These are phyloP conservation scores for Unio pictorum DNA, from an alignment of 2,888 invertebrate genomes.

Conservation along the genomic window DNA sequence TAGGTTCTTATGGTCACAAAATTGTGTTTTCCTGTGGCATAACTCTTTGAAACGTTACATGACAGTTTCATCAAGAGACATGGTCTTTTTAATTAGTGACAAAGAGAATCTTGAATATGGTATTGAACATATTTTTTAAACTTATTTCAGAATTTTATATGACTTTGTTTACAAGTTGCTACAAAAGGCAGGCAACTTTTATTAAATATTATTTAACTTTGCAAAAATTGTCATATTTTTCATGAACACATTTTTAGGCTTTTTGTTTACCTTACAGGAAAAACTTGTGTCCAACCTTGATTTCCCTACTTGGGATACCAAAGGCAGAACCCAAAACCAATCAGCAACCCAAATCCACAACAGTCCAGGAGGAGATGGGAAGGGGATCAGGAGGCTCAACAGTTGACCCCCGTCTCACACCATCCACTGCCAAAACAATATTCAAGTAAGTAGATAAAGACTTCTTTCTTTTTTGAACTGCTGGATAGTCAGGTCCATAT, in stretches of 20 bases:
- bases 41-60: no score
- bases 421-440: slow-evolving; percentile 89
- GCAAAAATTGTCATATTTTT: not conserved
- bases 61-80: no score
- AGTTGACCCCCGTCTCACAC: slow-evolving; percentile 84
- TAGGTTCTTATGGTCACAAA: no score
- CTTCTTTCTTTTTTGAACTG: not conserved
- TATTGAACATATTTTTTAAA: no score
- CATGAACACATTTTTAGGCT: not conserved
- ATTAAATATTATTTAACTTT: no score
- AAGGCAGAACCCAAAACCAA: slow-evolving; percentile 84
- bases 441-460: slow-evolving; percentile 78
- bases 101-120: no score
- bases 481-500: no score
- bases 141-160: no score
- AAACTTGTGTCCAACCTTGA: slow-evolving; percentile 90
- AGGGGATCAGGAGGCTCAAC: slow-evolving; percentile 81
- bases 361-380: slow-evolving; percentile 74
- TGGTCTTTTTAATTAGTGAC: no score
- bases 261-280: slow-evolving; percentile 77
- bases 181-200: no score
- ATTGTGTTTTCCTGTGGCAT: no score
- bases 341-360: slow-evolving; percentile 62
- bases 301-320: slow-evolving; percentile 90
- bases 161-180: no score